These are phyloP conservation scores for Dasyprocta punctata DNA, from an alignment of 2,113 vertebrate genomes.

Conservation along the genomic window DNA sequence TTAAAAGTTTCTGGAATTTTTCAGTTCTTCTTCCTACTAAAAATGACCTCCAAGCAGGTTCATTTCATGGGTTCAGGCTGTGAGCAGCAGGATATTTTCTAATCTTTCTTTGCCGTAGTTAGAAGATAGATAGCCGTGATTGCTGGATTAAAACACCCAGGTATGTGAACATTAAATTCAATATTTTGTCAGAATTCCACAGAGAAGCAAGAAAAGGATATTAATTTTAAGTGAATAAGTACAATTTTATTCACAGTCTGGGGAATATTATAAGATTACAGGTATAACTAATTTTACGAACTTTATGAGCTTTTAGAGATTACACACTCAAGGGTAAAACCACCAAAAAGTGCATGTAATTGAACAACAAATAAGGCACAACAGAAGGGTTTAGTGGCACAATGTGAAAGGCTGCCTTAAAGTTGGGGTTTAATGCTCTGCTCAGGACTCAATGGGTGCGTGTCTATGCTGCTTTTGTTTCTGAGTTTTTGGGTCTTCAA, in stretches of 20 bases:
- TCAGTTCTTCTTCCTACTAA: neutral
- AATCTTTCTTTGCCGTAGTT: slow-evolving; percentile 61
- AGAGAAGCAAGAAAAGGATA: slow-evolving; percentile 76
- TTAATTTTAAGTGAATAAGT: slow-evolving; percentile 82
- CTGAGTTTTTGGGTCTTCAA: neutral
- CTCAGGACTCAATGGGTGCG: neutral
- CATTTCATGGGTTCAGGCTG: slow-evolving; percentile 17
- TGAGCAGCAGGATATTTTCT: slow-evolving; percentile 33
- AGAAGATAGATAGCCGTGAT: slow-evolving; percentile 56
- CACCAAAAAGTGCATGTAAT: neutral
- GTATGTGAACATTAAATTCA: slow-evolving; percentile 69
- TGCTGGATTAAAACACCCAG: slow-evolving; percentile 72
- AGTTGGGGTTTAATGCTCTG: neutral
- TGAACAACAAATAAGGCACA: slow-evolving; percentile 64
- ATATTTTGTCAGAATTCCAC: slow-evolving; percentile 80
- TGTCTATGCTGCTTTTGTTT: slow-evolving; percentile 15
- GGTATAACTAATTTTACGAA: slow-evolving; percentile 74
- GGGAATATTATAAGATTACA: slow-evolving; percentile 71
- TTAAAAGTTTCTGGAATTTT: slow-evolving; percentile 23
- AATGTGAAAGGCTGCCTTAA: neutral
- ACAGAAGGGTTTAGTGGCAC: neutral
- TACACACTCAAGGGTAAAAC: slow-evolving; percentile 54
- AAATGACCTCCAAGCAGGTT: slow-evolving; percentile 34
- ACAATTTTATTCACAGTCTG: slow-evolving; percentile 75
- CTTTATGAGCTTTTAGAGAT: slow-evolving; percentile 65